Conservation (phyloP, 2,797 vertebrate genomes). For the Mus minutoides region DNA sequence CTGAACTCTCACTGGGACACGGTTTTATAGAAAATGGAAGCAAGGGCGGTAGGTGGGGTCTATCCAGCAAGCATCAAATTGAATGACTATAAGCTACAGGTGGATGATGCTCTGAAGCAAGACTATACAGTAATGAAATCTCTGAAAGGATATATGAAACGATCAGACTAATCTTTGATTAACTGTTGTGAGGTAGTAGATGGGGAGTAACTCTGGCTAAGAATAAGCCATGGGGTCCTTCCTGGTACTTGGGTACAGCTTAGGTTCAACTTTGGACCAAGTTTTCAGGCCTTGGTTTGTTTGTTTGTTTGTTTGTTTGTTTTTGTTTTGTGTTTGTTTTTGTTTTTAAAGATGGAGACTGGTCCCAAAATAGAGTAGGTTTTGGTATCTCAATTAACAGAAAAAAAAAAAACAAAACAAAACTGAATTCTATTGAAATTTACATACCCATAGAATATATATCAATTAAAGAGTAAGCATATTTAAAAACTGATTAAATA, state of each 20-base stretch:
- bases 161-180: neutral
- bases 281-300: neutral
- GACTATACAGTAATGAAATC: neutral
- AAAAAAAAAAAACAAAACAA: neutral
- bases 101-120: neutral
- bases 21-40: neutral
- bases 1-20: neutral
- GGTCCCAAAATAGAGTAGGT: neutral
- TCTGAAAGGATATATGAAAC: neutral
- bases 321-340: too few species aligned
- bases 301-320: too few species aligned
- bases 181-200: neutral
- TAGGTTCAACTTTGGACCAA: neutral
- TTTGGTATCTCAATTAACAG: neutral
- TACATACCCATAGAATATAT: neutral
- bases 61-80: neutral
- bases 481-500: neutral
- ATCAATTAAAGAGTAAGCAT: conserved; percentile 34
- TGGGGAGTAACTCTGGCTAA: neutral
- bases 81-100: neutral
- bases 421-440: neutral
- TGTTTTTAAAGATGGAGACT: neutral
- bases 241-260: neutral
- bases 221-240: neutral
- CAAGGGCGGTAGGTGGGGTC: neutral